Base-by-base conservation (phyloP, 2,888 invertebrate species). In the Apotomis capreana region DNA sequence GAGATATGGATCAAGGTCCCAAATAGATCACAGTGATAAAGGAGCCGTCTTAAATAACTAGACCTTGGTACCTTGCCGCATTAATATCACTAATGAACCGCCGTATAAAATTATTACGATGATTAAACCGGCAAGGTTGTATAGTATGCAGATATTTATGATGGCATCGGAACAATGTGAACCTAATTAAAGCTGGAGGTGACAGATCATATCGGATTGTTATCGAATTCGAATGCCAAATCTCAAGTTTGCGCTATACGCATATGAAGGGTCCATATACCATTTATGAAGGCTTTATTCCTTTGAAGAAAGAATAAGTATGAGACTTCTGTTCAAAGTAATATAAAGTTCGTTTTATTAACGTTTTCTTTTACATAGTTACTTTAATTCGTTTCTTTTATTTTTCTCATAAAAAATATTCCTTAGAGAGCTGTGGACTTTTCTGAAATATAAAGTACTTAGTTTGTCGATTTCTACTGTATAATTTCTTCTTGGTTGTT, bases 1-100 rank as follows among this genome's bases (percentile, higher is more conserved):
- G 88, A 87, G 81, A 65, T 65, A 65, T 57, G 46, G 65, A 79
- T 86, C 90, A 92, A 92, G 91, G 91, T 83, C 67, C 49, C 84
- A 80, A 76, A 81, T 84, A 75, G 89, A 89, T 89, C 83, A 82
- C 78, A 75, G 77, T 82, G 89, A 90, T 91, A 89, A 87, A 82
- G 78, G 79, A 37, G 64, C 55, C 15, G 44, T 46, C 12, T 44
- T 40, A 84, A 40, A 84, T 85, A 72, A 69, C 68, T 75, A 55
- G 55, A 57, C 44, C 46, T 46, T 57, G 46, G 57, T 36, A 57
- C 46, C 36, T n/a, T 46, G 65, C 44, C 65, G n/a, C 65, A 55
- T 65, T 65, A 65, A 37, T n/a, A 36, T 46, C 26, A 46, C 55
- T 65, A 65, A 65, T n/a, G n/a, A 26, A 26, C 26, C 26, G 5